Base-by-base conservation (phyloP, 2,797 vertebrate genomes). In the Triplophysa yarkandensis region DNA sequence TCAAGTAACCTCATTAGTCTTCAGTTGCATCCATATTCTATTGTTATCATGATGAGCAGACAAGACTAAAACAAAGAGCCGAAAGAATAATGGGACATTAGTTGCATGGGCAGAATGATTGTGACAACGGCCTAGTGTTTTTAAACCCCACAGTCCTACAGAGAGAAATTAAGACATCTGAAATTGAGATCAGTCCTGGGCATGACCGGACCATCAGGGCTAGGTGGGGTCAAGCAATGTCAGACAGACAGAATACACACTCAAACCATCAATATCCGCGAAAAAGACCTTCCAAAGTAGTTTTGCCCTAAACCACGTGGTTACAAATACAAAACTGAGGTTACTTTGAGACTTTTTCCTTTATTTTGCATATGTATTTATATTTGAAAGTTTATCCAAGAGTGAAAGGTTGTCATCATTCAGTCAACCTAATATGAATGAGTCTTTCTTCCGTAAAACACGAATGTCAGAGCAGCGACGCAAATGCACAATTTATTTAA, bases 161-260 rank as follows among this genome's bases (percentile, higher is more conserved):
- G 58, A 78, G 62, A 14, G 52, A 72, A 57, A 55, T 46, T 17
- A 67, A 64, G 44, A 32, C 36, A 16, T 62, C 57, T 65, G 52
- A 64, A 46, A 79, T 19, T 28, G 58, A 72, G n/a, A 78, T 80
- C 48, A 32, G 43, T 9, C 11, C 57, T 36, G n/a, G 36, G 52
- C 23, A 69, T 54, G 14, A 41, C 27, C 16, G 32, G 30, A 72
- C 68, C 61, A 74, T 77, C 48, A 71, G 68, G 74, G 25, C 46
- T 19, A 77, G 78, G 63, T 71, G 71, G 71, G 52, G 68, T 79
- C 68, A 52, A 36, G 50, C 54, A 43, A 83, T 17, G 82, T 83
- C 85, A 91, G 89, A 89, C 89, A 82, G 71, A 48, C 71, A 1
- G 16, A 92, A 92, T 90, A 89, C 89, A 87, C 91, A 88, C 81